Evolutionary conservation across 2,888 invertebrate genomes (phyloP).

Genomic region (Hypomecis atomaria): DNA sequence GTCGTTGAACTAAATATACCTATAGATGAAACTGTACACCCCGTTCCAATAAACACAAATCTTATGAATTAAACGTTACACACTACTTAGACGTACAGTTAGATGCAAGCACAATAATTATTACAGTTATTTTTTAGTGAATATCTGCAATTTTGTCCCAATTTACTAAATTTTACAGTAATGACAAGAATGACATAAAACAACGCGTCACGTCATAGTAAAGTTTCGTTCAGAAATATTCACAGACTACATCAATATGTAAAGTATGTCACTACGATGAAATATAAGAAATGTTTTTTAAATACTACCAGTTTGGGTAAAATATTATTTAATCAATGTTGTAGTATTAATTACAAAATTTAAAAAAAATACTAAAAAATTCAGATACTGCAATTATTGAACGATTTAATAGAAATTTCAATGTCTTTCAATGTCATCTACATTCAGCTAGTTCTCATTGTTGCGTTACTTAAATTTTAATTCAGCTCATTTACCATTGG

Average conservation of each 20-base stretch:
- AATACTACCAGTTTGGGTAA: neutral
- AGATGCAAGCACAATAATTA: constrained; percentile 23
- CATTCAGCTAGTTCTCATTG: constrained; percentile 29
- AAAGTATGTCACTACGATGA: neutral
- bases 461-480: neutral
- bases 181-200: constrained; percentile 65
- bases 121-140: constrained; percentile 35
- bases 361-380: neutral
- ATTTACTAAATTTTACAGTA: constrained; percentile 56
- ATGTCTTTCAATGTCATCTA: constrained; percentile 22
- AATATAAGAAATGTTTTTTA: neutral
- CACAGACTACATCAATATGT: too few species aligned
- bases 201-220: constrained; percentile 72
- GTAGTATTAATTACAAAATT: neutral
- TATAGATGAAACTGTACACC: constrained; percentile 71
- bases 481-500: neutral
- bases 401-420: constrained; percentile 5
- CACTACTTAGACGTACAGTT: constrained; percentile 38
- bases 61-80: constrained; percentile 51
- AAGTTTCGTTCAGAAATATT: constrained; percentile 51
- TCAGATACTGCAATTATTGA: neutral
- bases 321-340: too few species aligned
- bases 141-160: constrained; percentile 50
- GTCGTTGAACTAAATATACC: constrained; percentile 85
- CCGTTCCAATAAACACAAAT: constrained; percentile 53